Evolutionary conservation across 2,888 invertebrate species (phyloP).

Genomic region (Hydropsyche betteni): DNA sequence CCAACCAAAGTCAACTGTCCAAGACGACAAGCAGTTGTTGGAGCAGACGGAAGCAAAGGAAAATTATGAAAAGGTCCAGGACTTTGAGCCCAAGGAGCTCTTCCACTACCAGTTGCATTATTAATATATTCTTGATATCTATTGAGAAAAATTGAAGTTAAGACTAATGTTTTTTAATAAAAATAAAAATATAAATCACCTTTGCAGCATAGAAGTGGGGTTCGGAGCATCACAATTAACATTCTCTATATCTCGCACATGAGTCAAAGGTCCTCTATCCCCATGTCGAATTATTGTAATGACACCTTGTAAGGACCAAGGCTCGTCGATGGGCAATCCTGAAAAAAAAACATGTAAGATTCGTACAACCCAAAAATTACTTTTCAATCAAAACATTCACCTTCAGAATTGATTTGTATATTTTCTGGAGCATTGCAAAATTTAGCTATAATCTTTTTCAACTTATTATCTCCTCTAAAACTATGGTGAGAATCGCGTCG

Average conservation of each 20-base stretch:
- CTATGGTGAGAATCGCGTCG: conserved; percentile 62
- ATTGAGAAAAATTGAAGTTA: conserved; percentile 8
- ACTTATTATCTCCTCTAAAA: conserved; percentile 70
- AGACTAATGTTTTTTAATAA: neutral
- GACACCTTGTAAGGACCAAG: conserved; percentile 75
- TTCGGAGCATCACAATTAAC: conserved; percentile 75
- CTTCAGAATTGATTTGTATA: conserved; percentile 78
- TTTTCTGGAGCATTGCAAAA: conserved; percentile 78
- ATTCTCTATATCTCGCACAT: conserved; percentile 79
- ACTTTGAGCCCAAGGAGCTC: conserved; percentile 77
- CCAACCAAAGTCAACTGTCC: conserved; percentile 88
- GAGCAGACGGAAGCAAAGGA: conserved; percentile 72
- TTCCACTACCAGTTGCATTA: conserved; percentile 68
- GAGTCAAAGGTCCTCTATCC: conserved; percentile 87
- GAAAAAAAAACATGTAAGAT: neutral
- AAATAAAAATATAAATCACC: conserved; percentile 51
- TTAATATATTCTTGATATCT: conserved; percentile 67
- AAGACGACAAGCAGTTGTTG: conserved; percentile 75
- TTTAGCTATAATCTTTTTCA: conserved; percentile 71
- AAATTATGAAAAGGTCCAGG: conserved; percentile 87
- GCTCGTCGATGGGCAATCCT: conserved; percentile 64
- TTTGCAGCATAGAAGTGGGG: conserved; percentile 58
- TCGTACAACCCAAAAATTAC: conserved; percentile 56
- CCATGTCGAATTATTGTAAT: conserved; percentile 86
- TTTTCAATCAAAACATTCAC: conserved; percentile 58